These are phyloP conservation scores for Parnassius orleans DNA, from an alignment of 2,888 invertebrate genomes.

Conservation along the genomic window DNA sequence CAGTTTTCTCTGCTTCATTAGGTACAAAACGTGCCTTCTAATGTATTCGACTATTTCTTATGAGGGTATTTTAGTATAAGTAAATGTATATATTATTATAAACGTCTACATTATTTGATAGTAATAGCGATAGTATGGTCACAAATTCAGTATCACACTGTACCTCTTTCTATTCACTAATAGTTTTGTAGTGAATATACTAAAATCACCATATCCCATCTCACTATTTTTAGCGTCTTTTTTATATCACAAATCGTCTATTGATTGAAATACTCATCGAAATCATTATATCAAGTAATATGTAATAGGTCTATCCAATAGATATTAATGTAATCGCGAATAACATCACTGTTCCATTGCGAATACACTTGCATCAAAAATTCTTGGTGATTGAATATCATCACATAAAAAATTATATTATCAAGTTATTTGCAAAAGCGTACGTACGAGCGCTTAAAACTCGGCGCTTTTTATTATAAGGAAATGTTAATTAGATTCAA, in stretches of 20 bases:
- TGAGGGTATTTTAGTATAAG: constrained; percentile 67
- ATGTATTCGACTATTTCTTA: constrained; percentile 49
- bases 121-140: constrained; percentile 9
- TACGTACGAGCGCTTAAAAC: neutral
- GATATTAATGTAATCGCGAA: no score
- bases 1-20: constrained; percentile 49
- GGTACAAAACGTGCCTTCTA: constrained; percentile 76
- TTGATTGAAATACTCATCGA: neutral
- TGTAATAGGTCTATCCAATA: neutral
- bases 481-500: constrained; percentile 16
- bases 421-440: neutral
- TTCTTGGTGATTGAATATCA: neutral
- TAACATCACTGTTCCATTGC: neutral
- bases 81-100: constrained; percentile 57
- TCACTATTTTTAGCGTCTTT: no score
- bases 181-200: no score
- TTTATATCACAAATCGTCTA: neutral
- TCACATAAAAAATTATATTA: neutral
- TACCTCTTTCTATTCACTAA: no score
- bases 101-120: constrained; percentile 22
- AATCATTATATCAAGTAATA: neutral
- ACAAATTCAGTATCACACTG: constrained; percentile 9
- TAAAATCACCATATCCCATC: no score
- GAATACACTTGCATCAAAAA: no score
- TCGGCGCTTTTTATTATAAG: constrained; percentile 2